These are phyloP conservation scores for Thymelicus lineola DNA, from an alignment of 2,888 invertebrate genomes.

Conservation along the genomic window DNA sequence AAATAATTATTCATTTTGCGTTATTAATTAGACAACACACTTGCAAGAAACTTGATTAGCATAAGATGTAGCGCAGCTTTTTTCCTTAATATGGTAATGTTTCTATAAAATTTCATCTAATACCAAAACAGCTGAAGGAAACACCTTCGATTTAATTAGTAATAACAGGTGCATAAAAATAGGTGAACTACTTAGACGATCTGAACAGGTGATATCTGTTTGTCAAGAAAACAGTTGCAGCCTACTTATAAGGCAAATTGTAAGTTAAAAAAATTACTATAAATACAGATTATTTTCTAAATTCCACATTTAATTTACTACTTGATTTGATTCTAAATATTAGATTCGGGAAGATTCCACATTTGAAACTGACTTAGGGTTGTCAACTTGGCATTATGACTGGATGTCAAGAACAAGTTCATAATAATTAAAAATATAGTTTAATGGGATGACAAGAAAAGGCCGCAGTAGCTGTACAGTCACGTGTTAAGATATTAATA, in stretches of 20 bases:
- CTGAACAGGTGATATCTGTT: slow-evolving; percentile 4
- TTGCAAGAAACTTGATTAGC: too few relatives aligned
- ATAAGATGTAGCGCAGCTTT: not conserved
- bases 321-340: too few relatives aligned
- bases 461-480: not conserved
- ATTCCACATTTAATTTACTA: too few relatives aligned
- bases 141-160: slow-evolving; percentile 18
- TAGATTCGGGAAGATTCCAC: too few relatives aligned
- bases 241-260: too few relatives aligned
- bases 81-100: not conserved
- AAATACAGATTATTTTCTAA: too few relatives aligned
- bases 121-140: slow-evolving; percentile 21
- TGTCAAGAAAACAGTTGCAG: not conserved
- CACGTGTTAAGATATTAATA: not conserved
- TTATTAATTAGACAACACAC: too few relatives aligned
- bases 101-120: not conserved
- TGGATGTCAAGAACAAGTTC: too few relatives aligned
- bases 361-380: too few relatives aligned
- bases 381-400: too few relatives aligned
- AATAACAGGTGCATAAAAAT: slow-evolving; percentile 22
- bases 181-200: slow-evolving; percentile 1
- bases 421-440: not conserved
- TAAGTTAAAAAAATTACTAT: too few relatives aligned
- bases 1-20: too few relatives aligned
- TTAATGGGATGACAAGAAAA: not conserved